Conservation (phyloP, 2,888 invertebrate genomes). For the Lochmaea crataegi region DNA sequence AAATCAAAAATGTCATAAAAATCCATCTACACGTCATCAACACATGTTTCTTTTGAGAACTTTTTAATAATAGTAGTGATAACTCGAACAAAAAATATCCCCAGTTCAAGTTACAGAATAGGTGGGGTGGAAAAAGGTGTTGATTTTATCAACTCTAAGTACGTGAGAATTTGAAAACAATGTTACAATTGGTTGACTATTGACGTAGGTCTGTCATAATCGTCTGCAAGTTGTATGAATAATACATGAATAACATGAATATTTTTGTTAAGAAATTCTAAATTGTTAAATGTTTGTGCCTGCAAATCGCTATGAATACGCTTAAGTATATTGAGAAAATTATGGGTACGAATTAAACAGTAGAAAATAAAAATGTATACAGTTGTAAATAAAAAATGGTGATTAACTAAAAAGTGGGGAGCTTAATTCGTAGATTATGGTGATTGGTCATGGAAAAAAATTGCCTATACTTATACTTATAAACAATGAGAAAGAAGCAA, state of each 20-base stretch:
- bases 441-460: too few species aligned
- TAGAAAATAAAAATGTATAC: too few species aligned
- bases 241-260: neutral
- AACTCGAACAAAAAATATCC: conserved; percentile 9
- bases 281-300: neutral
- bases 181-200: conserved; percentile 1
- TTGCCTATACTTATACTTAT: too few species aligned
- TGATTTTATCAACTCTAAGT: conserved; percentile 3
- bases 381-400: too few species aligned
- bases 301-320: too few species aligned
- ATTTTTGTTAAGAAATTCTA: neutral
- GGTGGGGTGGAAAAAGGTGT: conserved; percentile 9
- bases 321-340: too few species aligned
- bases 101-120: conserved; percentile 10
- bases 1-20: conserved; percentile 39
- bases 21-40: conserved; percentile 43
- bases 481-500: too few species aligned
- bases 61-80: conserved; percentile 12
- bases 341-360: too few species aligned
- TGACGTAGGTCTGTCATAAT: neutral
- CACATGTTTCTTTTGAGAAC: conserved; percentile 41
- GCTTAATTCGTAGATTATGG: too few species aligned
- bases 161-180: conserved; percentile 8
- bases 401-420: too few species aligned
- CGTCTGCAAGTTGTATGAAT: neutral